Percentiles rank a stretch among this genome's conserved stretches.
phyloP scores from a whole-genome alignment of 2,888 invertebrate species.

The Hemaris fuciformis region DNA sequence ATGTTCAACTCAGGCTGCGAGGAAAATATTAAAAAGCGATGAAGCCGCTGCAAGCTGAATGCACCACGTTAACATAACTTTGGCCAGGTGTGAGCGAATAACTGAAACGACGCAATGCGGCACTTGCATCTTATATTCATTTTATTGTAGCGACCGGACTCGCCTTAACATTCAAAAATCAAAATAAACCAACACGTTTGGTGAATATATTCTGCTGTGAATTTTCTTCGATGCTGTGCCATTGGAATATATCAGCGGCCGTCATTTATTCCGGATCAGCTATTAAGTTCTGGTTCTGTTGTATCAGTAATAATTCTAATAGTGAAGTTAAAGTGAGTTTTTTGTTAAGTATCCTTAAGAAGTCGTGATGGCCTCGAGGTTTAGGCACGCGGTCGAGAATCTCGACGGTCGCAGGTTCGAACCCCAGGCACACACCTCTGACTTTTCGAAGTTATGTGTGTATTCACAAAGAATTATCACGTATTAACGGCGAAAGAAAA shows the following conservation, averaged over 20 bases:
- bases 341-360: no score
- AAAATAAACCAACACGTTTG: slow-evolving; percentile 14
- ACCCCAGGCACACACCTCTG: no score
- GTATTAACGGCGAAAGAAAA: no score
- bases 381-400: no score
- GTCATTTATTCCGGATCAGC: background rate
- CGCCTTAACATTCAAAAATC: slow-evolving; percentile 19
- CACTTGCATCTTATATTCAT: slow-evolving; percentile 71
- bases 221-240: background rate
- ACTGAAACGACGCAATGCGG: slow-evolving; percentile 78
- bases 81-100: slow-evolving; percentile 75
- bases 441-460: no score
- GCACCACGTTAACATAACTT: slow-evolving; percentile 60
- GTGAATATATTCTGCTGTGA: background rate
- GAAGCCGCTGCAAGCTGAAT: slow-evolving; percentile 38
- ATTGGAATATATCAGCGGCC: background rate
- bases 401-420: no score
- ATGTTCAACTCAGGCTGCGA: background rate
- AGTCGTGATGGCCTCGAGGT: no score
- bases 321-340: no score
- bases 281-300: background rate
- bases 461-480: no score
- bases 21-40: background rate
- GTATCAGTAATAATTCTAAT: no score
- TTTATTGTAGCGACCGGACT: slow-evolving; percentile 54